These are phyloP conservation scores for Bombyx mori DNA, from an alignment of 1,140 invertebrate species.

Conservation along the genomic window ASM3026992v2 NC_085114.1:9328501-9329000, in stretches of 20 bases:
- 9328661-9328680: slow-evolving; percentile 99
- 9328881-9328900: slow-evolving; percentile 54
- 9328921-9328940: not conserved
- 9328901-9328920: slow-evolving; percentile 15
- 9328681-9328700: slow-evolving; percentile 99
- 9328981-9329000: slow-evolving; percentile 5
- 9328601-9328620: slow-evolving; percentile 46
- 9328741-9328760: slow-evolving; percentile 91
- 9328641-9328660: slow-evolving; percentile 99
- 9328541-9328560: too few relatives aligned
- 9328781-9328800: slow-evolving; percentile 71
- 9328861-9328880: slow-evolving; percentile 70
- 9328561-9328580: too few relatives aligned
- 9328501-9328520: too few relatives aligned
- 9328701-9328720: slow-evolving; percentile 99
- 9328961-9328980: too few relatives aligned
- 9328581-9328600: too few relatives aligned
- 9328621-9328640: slow-evolving; percentile 99
- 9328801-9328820: slow-evolving; percentile 33
- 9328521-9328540: too few relatives aligned
- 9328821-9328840: slow-evolving; percentile 60
- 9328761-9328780: slow-evolving; percentile 85
- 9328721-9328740: slow-evolving; percentile 98
- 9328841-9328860: slow-evolving; percentile 36
- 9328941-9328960: too few relatives aligned